Base-by-base conservation (phyloP, 2,113 vertebrate genomes). In the Percopsis transmontana region DNA sequence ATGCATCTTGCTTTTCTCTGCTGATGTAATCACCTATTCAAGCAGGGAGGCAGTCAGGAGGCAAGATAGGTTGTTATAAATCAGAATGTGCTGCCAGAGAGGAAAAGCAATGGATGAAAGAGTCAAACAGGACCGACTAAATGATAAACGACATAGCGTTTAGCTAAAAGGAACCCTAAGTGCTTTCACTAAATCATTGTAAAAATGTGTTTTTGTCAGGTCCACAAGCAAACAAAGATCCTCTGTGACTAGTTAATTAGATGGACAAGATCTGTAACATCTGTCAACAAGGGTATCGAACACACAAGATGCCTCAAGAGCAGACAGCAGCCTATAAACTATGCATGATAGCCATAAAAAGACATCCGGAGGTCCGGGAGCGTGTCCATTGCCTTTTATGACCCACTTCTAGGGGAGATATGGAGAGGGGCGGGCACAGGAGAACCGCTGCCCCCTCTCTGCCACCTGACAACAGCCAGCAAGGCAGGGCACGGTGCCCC, bases 241-340 rank as follows among this genome's bases (percentile, higher is more conserved):
- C 23, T 27, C 55, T 8, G 41, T 33, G 24, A 54, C 82, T 56
- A 85, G 82, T 84, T 74, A 87, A 82, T 73, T 44, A 47, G 39
- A 62, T 74, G 79, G 80, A 24, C 6, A 41, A 70, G 67, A 77
- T 66, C 74, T 65, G 75, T 69, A 65, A 74, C 73, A 71, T 20
- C 9, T 38, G 50, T 54, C 81, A 88, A 82, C 81, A 85, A 80
- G 80, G 81, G 62, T 65, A 78, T 80, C 74, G 85, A 52, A 85
- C 70, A 68, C 66, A 81, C 60, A 66, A 62, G 16, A 76, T 56
- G 72, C 74, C 70, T 71, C 57, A 2, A 41, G 65, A 80, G 50
- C 62, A 72, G 53, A 82, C 72, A 47, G 20, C 60, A 67, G 40
- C 47, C 62, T 23, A 23, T 88, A 55, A 72, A 83, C 77, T 42